These are phyloP conservation scores for Vicugna pacos DNA, from an alignment of 2,113 vertebrate genomes.

Conservation along the genomic window DNA sequence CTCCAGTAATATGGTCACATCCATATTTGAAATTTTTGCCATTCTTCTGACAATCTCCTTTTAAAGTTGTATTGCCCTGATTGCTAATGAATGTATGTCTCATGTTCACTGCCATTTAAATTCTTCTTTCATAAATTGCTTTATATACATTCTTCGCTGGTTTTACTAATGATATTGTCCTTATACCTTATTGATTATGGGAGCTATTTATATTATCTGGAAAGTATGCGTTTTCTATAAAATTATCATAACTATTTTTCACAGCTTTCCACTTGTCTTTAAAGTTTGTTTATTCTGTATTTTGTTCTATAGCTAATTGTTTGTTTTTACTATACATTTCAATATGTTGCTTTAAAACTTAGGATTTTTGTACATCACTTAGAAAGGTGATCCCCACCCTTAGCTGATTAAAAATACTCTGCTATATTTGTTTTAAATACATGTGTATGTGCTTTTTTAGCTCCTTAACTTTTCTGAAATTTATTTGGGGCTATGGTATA, in stretches of 20 bases:
- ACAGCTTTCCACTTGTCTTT: neutral
- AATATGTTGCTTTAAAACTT: neutral
- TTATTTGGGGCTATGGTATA: neutral
- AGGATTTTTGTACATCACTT: neutral
- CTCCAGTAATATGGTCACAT: neutral
- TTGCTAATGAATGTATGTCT: neutral
- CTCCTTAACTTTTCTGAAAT: neutral
- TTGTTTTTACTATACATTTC: neutral
- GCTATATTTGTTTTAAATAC: neutral
- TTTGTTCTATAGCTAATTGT: neutral
- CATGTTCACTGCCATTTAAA: neutral
- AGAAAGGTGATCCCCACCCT: neutral
- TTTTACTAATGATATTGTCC: neutral
- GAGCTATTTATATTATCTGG: neutral
- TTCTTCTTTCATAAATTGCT: neutral
- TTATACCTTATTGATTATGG: neutral
- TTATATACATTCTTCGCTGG: neutral
- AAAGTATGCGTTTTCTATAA: neutral
- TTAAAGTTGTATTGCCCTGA: neutral
- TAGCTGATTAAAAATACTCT: conserved; percentile 23
- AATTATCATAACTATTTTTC: neutral
- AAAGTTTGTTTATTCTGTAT: neutral
- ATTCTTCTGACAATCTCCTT: neutral
- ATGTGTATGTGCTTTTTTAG: neutral
- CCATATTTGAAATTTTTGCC: neutral